These are phyloP conservation scores for Leptinotarsa undecemlineata DNA, from an alignment of 1,140 invertebrate species.

Conservation along the genomic window DNA sequence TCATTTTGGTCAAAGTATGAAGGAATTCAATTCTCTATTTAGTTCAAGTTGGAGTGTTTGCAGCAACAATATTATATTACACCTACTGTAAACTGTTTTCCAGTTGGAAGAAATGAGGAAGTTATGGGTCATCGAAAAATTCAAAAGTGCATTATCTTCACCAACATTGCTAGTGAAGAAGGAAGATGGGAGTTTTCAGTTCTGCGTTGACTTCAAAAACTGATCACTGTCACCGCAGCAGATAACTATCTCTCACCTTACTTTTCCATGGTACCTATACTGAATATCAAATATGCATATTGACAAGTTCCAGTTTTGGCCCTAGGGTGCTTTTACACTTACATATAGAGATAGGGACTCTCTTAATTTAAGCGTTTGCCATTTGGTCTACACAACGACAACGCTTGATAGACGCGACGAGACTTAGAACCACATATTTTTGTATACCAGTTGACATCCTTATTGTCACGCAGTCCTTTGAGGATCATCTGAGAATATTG, in stretches of 20 bases:
- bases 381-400: constrained; percentile 34
- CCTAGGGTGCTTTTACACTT: constrained; percentile 47
- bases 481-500: neutral
- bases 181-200: constrained; percentile 36
- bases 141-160: constrained; percentile 40
- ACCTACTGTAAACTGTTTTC: constrained; percentile 8
- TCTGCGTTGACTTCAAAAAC: constrained; percentile 30
- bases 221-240: constrained; percentile 3
- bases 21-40: no score
- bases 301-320: constrained; percentile 45
- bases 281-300: constrained; percentile 47
- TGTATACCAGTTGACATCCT: no score
- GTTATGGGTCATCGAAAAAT: constrained; percentile 39
- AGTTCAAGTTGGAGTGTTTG: no score
- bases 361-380: constrained; percentile 46
- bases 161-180: constrained; percentile 47
- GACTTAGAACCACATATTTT: no score
- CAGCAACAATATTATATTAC: no score
- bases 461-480: neutral
- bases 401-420: neutral
- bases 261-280: constrained; percentile 14
- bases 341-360: constrained; percentile 35
- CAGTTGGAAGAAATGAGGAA: constrained; percentile 40
- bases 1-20: no score
- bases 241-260: neutral